phyloP scores from a whole-genome alignment of 2,888 invertebrate species.

The Sinhomidia bicolor region DNA sequence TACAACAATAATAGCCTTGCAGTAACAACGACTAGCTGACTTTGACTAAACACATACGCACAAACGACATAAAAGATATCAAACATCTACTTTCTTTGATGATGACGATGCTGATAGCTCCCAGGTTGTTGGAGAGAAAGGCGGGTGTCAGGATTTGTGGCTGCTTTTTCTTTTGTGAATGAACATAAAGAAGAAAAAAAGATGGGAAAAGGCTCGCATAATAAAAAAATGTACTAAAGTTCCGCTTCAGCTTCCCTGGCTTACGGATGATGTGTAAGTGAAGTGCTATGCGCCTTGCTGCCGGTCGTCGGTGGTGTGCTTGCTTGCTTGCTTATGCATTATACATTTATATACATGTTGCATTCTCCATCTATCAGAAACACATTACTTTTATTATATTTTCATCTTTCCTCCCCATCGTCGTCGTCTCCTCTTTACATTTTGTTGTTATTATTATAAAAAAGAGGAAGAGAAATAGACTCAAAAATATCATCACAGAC shows the following conservation, averaged over 20 bases:
- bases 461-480: background rate
- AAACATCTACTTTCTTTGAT: conserved; percentile 29
- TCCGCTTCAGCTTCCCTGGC: conserved; percentile 20
- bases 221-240: conserved; percentile 24
- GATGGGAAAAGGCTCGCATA: conserved; percentile 21
- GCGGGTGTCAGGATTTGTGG: conserved; percentile 64
- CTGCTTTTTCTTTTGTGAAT: conserved; percentile 43
- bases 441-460: background rate
- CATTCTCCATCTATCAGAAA: conserved; percentile 39
- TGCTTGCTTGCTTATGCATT: conserved; percentile 5
- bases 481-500: background rate
- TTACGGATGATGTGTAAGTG: background rate
- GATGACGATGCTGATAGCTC: conserved; percentile 56
- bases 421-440: background rate
- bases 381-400: background rate
- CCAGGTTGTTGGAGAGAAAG: conserved; percentile 36
- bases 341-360: conserved; percentile 41
- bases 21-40: background rate
- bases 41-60: conserved; percentile 26
- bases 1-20: too few relatives aligned
- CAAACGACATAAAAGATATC: conserved; percentile 37
- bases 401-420: background rate
- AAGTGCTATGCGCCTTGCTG: too few relatives aligned
- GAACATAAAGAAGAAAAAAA: background rate
- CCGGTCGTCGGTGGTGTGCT: background rate